These are phyloP conservation scores for Drosophila conformis DNA, from an alignment of 2,888 invertebrate species.

Conservation along the genomic window DNA sequence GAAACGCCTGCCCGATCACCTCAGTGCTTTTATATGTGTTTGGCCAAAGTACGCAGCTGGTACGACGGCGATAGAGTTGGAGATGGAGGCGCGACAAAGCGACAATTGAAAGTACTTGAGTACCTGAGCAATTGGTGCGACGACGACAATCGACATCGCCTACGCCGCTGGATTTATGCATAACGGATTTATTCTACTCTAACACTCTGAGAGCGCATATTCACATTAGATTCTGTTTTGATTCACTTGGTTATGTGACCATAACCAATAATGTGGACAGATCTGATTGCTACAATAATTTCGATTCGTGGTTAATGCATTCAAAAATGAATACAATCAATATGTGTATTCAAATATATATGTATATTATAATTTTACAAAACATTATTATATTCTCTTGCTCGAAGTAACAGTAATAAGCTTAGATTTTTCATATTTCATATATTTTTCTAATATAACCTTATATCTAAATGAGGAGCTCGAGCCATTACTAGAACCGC, in stretches of 20 bases:
- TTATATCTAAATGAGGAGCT: not conserved
- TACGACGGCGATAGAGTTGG: not conserved
- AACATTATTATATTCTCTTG: not conserved
- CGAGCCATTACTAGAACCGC: not conserved
- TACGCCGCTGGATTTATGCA: conserved; percentile 58
- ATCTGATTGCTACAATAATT: not conserved
- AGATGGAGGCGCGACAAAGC: conserved; percentile 31
- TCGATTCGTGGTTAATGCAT: not conserved
- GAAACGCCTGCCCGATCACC: conserved; percentile 54
- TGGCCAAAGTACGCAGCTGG: conserved; percentile 11
- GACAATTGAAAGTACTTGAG: conserved; percentile 58
- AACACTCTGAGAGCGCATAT: not conserved
- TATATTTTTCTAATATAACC: not conserved
- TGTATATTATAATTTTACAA: not conserved
- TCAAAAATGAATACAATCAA: not conserved
- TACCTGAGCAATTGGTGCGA: conserved; percentile 28
- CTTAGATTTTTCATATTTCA: not conserved
- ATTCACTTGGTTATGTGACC: not conserved
- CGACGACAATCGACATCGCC: conserved; percentile 48
- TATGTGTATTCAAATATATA: too few relatives aligned
- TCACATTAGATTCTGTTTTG: not conserved
- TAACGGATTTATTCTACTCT: conserved; percentile 57
- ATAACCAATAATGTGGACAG: not conserved
- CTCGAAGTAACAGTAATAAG: not conserved
- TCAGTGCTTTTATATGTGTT: conserved; percentile 63